Conservation (phyloP, 53 echinoderm and acorn worm genomes). For the Henricia sp. region DNA sequence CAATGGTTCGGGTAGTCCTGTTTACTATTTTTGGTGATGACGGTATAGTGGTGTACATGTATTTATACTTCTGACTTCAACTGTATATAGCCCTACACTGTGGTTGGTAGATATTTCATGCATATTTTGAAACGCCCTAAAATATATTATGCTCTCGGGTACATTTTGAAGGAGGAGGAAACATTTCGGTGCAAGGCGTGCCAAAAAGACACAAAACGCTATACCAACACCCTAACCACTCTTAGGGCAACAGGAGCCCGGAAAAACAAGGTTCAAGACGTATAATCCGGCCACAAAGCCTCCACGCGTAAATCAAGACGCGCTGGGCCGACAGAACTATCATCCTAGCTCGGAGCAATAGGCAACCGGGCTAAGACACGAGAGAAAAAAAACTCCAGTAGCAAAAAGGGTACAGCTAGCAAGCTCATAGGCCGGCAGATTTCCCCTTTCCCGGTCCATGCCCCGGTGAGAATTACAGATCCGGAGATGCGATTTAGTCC, state of each 20-base stretch:
- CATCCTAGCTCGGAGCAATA: conserved; percentile 51
- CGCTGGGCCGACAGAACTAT: conserved; percentile 31
- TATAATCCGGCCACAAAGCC: conserved; percentile 35
- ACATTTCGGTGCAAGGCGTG: too few relatives aligned
- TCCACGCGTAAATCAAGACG: conserved; percentile 56
- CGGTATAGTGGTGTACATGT: too few relatives aligned
- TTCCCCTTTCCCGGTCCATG: neutral
- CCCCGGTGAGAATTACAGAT: conserved; percentile 44
- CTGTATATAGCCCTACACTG: too few relatives aligned
- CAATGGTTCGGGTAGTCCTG: too few relatives aligned
- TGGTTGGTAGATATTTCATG: too few relatives aligned
- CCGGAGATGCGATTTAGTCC: conserved; percentile 43
- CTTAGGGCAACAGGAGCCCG: neutral
- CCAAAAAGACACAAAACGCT: too few relatives aligned
- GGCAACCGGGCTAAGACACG: neutral
- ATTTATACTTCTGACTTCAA: too few relatives aligned
- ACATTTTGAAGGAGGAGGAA: too few relatives aligned
- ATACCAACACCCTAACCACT: neutral
- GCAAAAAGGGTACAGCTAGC: neutral
- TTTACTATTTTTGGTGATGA: too few relatives aligned
- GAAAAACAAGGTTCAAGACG: conserved; percentile 19
- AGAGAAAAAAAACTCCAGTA: neutral
- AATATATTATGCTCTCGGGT: too few relatives aligned
- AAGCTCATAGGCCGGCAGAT: neutral
- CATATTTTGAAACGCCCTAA: too few relatives aligned